Evolutionary conservation across 2,113 vertebrate genomes (phyloP).

Genomic region (Nesospiza acunhae): DNA sequence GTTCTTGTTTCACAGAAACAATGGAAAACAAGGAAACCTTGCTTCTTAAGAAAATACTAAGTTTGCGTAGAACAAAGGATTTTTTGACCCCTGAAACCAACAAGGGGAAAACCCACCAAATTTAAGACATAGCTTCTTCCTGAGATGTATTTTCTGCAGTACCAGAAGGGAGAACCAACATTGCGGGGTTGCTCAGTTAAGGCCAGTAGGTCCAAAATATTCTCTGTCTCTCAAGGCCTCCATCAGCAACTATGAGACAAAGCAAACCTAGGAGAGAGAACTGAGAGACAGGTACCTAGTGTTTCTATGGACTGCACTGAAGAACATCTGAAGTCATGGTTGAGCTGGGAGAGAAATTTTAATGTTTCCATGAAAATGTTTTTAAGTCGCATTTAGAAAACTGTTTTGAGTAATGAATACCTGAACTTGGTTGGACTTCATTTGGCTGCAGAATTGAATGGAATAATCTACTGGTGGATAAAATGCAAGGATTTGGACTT

Average conservation of each 20-base stretch:
- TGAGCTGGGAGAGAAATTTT: not conserved
- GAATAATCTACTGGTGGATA: not conserved
- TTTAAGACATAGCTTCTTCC: not conserved
- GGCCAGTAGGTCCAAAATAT: not conserved
- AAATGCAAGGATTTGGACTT: constrained; percentile 30
- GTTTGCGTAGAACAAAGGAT: not conserved
- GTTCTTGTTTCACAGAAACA: not conserved
- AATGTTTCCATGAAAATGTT: not conserved
- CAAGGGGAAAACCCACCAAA: not conserved
- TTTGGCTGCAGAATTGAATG: not conserved
- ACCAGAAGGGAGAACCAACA: not conserved
- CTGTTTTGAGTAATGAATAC: not conserved
- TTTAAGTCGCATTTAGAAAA: not conserved
- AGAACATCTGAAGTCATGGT: not conserved
- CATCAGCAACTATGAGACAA: not conserved
- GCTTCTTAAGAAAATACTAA: not conserved
- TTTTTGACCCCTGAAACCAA: not conserved
- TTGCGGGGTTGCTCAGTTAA: accelerated
- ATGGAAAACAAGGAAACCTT: not conserved
- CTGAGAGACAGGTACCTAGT: not conserved
- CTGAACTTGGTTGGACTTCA: not conserved
- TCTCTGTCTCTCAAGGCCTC: not conserved
- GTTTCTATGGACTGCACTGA: not conserved
- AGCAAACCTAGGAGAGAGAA: not conserved
- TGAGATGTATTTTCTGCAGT: not conserved